Evolutionary conservation across 2,888 invertebrate species (phyloP).

Genomic region (Coelogynopora nodosa): DNA sequence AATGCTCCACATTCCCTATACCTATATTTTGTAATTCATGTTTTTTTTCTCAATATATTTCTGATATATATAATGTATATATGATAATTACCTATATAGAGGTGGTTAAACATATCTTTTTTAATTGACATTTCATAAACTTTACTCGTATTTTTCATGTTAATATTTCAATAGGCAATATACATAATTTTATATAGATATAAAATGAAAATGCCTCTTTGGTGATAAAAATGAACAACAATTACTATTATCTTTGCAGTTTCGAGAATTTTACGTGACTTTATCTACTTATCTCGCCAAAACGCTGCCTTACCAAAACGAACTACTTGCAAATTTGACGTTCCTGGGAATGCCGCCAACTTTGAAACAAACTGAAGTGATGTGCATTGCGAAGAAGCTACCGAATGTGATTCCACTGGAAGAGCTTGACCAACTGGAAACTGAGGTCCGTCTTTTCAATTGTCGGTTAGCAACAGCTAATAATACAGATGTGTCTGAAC

Average conservation of each 20-base stretch:
- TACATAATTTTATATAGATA: no score
- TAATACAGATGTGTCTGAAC: background rate
- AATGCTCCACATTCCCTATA: no score
- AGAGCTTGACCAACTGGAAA: background rate
- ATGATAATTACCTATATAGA: background rate
- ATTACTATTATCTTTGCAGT: slow-evolving; percentile 3
- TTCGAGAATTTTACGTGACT: background rate
- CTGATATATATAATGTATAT: background rate
- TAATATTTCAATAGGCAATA: no score
- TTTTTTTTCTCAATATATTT: no score
- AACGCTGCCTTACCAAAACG: background rate
- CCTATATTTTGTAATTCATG: no score
- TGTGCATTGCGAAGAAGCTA: background rate
- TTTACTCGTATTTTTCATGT: no score
- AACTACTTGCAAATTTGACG: background rate
- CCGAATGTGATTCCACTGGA: slow-evolving; percentile 11
- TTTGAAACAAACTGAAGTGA: background rate
- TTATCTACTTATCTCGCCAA: background rate
- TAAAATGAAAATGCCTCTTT: background rate
- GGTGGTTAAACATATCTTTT: no score
- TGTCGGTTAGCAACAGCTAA: background rate
- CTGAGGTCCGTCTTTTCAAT: slow-evolving; percentile 13
- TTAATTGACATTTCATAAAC: no score
- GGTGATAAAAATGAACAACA: background rate
- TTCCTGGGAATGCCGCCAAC: background rate